phyloP scores from a whole-genome alignment of 2,888 invertebrate species.

The Cosmia trapezina region DNA sequence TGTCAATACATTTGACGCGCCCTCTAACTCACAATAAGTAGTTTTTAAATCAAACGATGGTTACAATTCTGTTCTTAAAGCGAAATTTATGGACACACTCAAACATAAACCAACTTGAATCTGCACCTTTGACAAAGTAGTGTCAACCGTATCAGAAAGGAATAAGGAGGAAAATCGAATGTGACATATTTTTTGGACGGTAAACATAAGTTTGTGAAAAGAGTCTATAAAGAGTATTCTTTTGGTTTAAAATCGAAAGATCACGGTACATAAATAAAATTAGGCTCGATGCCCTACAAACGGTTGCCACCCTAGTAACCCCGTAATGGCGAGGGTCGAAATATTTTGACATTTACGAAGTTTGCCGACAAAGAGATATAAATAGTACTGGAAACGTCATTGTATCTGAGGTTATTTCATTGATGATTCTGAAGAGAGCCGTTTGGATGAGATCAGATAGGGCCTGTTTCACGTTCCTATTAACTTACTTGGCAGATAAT shows the following conservation, averaged over 20 bases:
- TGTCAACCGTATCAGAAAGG: not conserved
- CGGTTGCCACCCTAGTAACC: constrained; percentile 84
- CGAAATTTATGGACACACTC: constrained; percentile 77
- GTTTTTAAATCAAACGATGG: constrained; percentile 80
- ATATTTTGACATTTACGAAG: constrained; percentile 86
- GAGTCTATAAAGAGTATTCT: constrained; percentile 68
- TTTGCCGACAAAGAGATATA: constrained; percentile 57
- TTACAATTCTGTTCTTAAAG: constrained; percentile 80
- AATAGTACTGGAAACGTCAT: constrained; percentile 54
- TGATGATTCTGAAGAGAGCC: not conserved
- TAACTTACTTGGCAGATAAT: too few relatives aligned
- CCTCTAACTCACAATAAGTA: constrained; percentile 73
- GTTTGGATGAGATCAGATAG: not conserved
- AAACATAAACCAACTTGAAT: constrained; percentile 25
- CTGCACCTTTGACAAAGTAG: fast-evolving
- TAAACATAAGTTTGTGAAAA: constrained; percentile 6
- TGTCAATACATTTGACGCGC: constrained; percentile 82
- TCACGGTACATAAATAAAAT: constrained; percentile 89
- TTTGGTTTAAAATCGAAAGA: constrained; percentile 76
- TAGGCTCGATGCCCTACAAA: constrained; percentile 81
- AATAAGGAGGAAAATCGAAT: not conserved
- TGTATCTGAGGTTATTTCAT: not conserved
- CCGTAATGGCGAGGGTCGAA: constrained; percentile 81
- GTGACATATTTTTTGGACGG: not conserved
- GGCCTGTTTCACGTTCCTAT: too few relatives aligned